Percentiles rank a stretch among this genome's conserved stretches.
Conservation (phyloP, 2,888 invertebrate genomes). For the Nomada ruficornis region DNA sequence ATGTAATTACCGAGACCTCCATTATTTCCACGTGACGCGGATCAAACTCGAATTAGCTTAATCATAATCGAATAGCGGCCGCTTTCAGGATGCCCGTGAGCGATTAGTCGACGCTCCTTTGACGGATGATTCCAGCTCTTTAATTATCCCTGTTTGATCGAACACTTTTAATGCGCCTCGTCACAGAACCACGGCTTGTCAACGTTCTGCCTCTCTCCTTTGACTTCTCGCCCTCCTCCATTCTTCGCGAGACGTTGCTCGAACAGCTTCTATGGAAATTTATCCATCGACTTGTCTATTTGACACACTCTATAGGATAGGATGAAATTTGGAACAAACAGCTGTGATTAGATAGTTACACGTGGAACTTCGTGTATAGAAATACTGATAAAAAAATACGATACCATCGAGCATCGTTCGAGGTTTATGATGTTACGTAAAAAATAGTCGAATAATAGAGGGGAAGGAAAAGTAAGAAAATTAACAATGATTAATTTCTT, state of each 20-base stretch:
- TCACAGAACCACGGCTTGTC: slow-evolving; percentile 18
- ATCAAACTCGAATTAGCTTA: slow-evolving; percentile 82
- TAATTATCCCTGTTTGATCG: slow-evolving; percentile 59
- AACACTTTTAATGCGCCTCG: slow-evolving; percentile 41
- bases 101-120: slow-evolving; percentile 69
- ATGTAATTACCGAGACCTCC: slow-evolving; percentile 78
- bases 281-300: not conserved
- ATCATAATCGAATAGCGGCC: slow-evolving; percentile 78
- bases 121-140: slow-evolving; percentile 64
- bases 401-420: not conserved
- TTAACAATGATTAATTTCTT: not conserved
- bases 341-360: not conserved
- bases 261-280: not conserved
- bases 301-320: not conserved
- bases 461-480: no score
- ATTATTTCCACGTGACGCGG: slow-evolving; percentile 81
- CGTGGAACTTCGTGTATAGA: not conserved
- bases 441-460: not conserved
- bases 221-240: not conserved
- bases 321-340: not conserved
- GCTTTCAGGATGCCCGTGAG: slow-evolving; percentile 61
- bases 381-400: not conserved
- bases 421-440: not conserved
- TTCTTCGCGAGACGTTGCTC: not conserved
- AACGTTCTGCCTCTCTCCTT: not conserved